These are phyloP conservation scores for Sebastes wilsoni DNA, from an alignment of 2,797 vertebrate genomes.

Conservation along the genomic window DNA sequence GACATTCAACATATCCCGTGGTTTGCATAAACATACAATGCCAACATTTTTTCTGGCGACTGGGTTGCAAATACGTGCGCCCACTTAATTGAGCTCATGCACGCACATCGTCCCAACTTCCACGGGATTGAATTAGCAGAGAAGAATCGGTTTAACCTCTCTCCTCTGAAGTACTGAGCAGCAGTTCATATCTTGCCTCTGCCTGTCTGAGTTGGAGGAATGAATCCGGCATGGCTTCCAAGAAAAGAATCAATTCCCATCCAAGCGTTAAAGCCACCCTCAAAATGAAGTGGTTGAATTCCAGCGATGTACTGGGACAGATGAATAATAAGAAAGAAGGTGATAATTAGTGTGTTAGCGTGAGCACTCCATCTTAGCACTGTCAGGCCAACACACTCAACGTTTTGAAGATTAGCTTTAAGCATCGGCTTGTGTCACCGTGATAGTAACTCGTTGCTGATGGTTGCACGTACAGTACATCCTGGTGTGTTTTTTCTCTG, in stretches of 20 bases:
- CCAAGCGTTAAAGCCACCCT: constrained; percentile 55
- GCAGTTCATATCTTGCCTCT: constrained; percentile 45
- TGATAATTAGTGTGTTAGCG: constrained; percentile 47
- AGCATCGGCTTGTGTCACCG: constrained; percentile 11
- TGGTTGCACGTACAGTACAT: constrained; percentile 29
- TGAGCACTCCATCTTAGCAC: background rate
- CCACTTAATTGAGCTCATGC: background rate
- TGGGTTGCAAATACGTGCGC: background rate
- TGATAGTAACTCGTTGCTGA: constrained; percentile 29
- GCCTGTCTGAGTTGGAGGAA: constrained; percentile 38
- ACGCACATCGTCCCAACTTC: background rate
- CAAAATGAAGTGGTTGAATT: constrained; percentile 45
- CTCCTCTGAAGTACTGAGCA: constrained; percentile 25
- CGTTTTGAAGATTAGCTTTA: background rate
- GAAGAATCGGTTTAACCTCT: constrained; percentile 51
- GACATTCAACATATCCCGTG: background rate
- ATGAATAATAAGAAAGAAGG: constrained; percentile 44
- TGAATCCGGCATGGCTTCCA: constrained; percentile 39
- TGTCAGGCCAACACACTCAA: background rate
- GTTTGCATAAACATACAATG: background rate
- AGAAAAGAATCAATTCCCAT: constrained; percentile 60
- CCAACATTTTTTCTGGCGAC: background rate
- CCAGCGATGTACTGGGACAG: constrained; percentile 46
- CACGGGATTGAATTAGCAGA: constrained; percentile 42
- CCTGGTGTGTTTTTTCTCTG: background rate